Percentiles rank a stretch among this genome's conserved stretches.
Evolutionary conservation across 2,113 vertebrate genomes (phyloP).

Genomic region (Semicossyphus pulcher): DNA sequence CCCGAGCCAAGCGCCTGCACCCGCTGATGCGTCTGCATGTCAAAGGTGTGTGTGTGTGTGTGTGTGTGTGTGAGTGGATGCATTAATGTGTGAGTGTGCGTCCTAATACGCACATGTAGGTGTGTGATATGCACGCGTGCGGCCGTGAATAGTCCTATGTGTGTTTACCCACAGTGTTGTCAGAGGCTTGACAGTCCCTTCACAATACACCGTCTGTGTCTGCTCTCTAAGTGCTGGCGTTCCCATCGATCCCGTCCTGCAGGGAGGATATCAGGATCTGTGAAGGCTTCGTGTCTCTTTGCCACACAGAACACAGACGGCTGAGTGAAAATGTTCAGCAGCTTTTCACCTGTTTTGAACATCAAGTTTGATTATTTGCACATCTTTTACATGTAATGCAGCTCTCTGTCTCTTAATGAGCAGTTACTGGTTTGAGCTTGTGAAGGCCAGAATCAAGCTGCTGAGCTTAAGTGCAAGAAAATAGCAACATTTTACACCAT

Average conservation of each 20-base stretch:
- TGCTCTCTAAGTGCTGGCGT: constrained; percentile 82
- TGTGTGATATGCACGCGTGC: constrained; percentile 69
- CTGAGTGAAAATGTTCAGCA: constrained; percentile 10
- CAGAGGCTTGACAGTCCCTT: constrained; percentile 88
- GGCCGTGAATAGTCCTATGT: constrained; percentile 86
- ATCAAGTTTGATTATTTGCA: no score
- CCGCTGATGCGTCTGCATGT: constrained; percentile 85
- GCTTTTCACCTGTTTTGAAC: no score
- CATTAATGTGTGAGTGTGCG: constrained; percentile 27
- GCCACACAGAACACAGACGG: constrained; percentile 13
- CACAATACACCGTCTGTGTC: constrained; percentile 87
- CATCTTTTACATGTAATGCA: no score
- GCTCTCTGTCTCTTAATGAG: no score
- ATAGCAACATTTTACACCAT: no score
- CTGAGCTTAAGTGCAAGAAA: background rate
- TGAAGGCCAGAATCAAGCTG: background rate
- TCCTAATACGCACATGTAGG: background rate
- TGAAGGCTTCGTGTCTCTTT: constrained; percentile 25
- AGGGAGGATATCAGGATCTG: constrained; percentile 46
- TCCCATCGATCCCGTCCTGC: constrained; percentile 83
- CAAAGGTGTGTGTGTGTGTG: constrained; percentile 70
- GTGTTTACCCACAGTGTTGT: constrained; percentile 90
- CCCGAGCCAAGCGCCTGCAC: constrained; percentile 58
- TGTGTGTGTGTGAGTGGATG: background rate
- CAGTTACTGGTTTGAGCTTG: background rate